Evolutionary conservation across 2,797 vertebrate species (phyloP).

Genomic region (Mormyrops boulengeri): DNA sequence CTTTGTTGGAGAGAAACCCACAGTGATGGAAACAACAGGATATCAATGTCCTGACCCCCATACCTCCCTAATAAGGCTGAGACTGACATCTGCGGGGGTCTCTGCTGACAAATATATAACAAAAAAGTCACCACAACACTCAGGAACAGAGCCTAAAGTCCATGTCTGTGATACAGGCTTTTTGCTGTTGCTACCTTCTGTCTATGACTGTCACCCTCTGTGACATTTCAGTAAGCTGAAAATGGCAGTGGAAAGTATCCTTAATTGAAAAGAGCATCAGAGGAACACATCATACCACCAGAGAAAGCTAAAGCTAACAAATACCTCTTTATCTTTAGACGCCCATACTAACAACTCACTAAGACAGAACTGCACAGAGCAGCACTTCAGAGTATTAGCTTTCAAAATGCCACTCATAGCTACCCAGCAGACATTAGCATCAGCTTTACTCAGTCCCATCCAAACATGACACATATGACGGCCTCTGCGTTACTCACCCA

Average conservation of each 20-base stretch:
- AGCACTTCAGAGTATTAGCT: not conserved
- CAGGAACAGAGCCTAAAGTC: not conserved
- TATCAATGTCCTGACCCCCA: not conserved
- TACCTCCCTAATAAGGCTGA: not conserved
- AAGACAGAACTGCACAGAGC: not conserved
- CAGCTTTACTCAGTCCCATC: not conserved
- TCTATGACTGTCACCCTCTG: not conserved
- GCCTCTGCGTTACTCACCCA: slow-evolving; percentile 63
- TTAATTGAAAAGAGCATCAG: not conserved
- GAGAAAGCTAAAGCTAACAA: not conserved
- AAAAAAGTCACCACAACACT: not conserved
- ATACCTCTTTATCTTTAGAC: not conserved
- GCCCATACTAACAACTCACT: not conserved
- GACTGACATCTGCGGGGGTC: not conserved
- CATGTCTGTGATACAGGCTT: not conserved
- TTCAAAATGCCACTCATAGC: not conserved
- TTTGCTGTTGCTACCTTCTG: not conserved
- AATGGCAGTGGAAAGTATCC: not conserved
- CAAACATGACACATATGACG: not conserved
- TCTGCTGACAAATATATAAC: not conserved
- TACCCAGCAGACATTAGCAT: not conserved
- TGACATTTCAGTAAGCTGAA: not conserved
- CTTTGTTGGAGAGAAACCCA: not conserved
- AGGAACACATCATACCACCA: not conserved
- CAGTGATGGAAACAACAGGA: not conserved